Evolutionary conservation across 2,113 vertebrate species (phyloP).

Genomic region (Neolamprologus cancellatus): DNA sequence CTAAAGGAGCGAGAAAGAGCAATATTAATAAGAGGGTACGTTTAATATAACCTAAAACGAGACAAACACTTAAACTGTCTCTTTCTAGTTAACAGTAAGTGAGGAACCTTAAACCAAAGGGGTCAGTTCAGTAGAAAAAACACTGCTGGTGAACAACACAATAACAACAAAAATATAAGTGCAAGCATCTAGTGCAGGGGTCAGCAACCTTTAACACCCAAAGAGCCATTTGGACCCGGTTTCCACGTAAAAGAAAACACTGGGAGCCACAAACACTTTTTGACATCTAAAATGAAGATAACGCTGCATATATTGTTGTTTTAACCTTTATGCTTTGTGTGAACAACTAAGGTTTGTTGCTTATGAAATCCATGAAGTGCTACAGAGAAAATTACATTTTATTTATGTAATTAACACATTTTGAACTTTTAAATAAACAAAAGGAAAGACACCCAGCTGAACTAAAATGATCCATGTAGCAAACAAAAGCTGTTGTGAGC

Average conservation of each 20-base stretch:
- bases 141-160: background rate
- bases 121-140: background rate
- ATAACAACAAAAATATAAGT: background rate
- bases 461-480: background rate
- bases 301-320: background rate
- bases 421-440: background rate
- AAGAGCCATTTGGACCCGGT: background rate
- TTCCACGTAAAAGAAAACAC: no score
- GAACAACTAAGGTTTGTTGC: background rate
- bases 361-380: background rate
- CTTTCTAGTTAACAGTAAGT: background rate
- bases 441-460: background rate
- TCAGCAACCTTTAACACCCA: background rate
- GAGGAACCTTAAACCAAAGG: background rate
- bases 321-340: background rate
- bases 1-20: slow-evolving; percentile 59
- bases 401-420: background rate
- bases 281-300: background rate
- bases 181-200: background rate
- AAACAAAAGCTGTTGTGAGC: background rate
- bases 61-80: background rate
- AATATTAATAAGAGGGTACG: background rate
- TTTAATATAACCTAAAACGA: background rate
- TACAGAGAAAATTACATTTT: background rate
- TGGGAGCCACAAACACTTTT: no score